Conservation (phyloP, 2,797 vertebrate species). For the Coranthus polyacanthus region DNA sequence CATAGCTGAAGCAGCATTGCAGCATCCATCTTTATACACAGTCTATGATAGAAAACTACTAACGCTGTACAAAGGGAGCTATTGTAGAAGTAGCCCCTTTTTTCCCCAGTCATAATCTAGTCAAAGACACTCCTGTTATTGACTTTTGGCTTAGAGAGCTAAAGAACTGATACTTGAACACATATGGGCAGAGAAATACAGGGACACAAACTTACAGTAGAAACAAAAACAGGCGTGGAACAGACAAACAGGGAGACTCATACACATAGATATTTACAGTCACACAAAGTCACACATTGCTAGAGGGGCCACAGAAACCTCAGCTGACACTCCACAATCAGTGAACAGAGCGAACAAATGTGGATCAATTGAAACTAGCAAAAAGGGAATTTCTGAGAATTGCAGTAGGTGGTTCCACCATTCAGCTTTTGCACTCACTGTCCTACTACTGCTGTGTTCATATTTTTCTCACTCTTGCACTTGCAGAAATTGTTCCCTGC, state of each 20-base stretch:
- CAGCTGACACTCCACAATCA: constrained; percentile 16
- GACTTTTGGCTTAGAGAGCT: constrained; percentile 1
- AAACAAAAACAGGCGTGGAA: constrained; percentile 3
- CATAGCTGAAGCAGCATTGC: too few species aligned
- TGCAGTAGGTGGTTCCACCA: constrained; percentile 9
- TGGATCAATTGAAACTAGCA: constrained; percentile 27
- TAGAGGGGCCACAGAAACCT: constrained; percentile 19
- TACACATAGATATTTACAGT: neutral
- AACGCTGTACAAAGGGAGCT: too few species aligned
- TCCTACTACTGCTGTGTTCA: neutral
- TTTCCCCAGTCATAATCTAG: neutral
- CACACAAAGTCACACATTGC: constrained; percentile 25
- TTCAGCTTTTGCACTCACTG: constrained; percentile 24
- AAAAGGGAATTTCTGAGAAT: constrained; percentile 9
- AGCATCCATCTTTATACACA: too few species aligned
- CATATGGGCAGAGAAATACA: constrained; percentile 11
- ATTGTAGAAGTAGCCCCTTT: too few species aligned
- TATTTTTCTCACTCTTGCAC: constrained; percentile 1
- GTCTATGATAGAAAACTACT: too few species aligned
- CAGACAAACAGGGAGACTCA: constrained; percentile 14
- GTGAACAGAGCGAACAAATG: constrained; percentile 33
- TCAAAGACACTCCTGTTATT: neutral
- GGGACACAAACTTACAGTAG: neutral
- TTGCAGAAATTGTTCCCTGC: neutral
- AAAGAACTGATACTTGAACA: constrained; percentile 27